Percentiles rank a stretch among this genome's conserved stretches.
phyloP scores from a whole-genome alignment of 2,113 vertebrate species.

The Arenaria interpres region DNA sequence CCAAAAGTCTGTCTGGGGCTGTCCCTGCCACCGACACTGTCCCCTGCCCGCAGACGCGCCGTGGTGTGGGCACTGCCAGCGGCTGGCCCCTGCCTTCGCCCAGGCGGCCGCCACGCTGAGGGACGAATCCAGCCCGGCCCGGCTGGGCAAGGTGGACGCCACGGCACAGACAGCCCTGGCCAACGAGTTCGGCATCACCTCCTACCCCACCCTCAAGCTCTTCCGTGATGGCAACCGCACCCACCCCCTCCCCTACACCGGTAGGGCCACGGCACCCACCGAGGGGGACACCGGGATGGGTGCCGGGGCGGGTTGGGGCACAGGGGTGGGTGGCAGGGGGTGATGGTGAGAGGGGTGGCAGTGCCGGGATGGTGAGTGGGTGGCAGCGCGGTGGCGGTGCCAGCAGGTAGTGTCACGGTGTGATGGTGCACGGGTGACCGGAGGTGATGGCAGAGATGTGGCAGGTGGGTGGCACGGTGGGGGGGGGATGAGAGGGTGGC shows the following conservation, averaged over 20 bases:
- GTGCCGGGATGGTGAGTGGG: neutral
- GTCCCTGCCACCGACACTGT: accelerated
- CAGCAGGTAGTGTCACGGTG: neutral
- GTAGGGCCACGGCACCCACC: neutral
- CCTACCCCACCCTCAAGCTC: conserved; percentile 86
- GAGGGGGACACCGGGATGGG: neutral
- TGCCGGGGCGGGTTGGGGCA: neutral
- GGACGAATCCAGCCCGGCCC: conserved; percentile 36
- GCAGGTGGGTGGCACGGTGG: neutral
- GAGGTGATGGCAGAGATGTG: neutral
- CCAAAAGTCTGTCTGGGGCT: no score
- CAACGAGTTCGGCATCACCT: conserved; percentile 77
- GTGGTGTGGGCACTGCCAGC: conserved; percentile 88
- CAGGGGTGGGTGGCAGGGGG: neutral
- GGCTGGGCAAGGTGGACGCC: conserved; percentile 87
- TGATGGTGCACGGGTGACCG: accelerated
- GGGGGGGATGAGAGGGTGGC: neutral
- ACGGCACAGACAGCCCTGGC: conserved; percentile 76
- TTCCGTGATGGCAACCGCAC: conserved; percentile 82
- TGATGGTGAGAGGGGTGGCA: neutral
- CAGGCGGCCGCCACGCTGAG: conserved; percentile 79
- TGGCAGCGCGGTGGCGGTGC: neutral
- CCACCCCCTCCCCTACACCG: conserved; percentile 76
- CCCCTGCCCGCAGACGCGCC: conserved; percentile 79
- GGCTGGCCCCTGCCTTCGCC: conserved; percentile 81